Conservation (phyloP, 2,888 invertebrate species). For the Mylabris sibirica region DNA sequence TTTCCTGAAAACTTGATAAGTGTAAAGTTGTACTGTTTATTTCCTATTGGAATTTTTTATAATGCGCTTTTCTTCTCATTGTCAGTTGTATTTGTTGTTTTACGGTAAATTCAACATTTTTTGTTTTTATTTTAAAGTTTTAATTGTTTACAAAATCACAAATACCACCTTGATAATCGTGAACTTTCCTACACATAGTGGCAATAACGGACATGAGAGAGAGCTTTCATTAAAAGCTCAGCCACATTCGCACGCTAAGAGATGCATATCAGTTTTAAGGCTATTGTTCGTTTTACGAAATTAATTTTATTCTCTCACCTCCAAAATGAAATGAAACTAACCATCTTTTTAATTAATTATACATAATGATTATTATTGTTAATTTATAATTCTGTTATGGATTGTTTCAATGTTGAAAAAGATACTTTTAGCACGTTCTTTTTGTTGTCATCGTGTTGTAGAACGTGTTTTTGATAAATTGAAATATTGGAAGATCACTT, state of each 20-base stretch:
- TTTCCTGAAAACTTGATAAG: background rate
- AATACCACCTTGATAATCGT: slow-evolving; percentile 6
- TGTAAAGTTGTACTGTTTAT: background rate
- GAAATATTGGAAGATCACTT: slow-evolving; percentile 18
- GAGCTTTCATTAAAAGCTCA: slow-evolving; percentile 40
- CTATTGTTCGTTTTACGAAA: slow-evolving; percentile 39
- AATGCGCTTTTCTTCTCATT: background rate
- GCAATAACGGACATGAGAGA: slow-evolving; percentile 40
- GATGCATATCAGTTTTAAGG: slow-evolving; percentile 43
- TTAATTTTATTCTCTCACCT: slow-evolving; percentile 36
- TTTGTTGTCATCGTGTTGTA: background rate
- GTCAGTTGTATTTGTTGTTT: background rate
- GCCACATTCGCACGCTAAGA: slow-evolving; percentile 42
- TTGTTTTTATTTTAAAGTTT: background rate
- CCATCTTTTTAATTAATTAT: background rate
- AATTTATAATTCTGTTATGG: background rate
- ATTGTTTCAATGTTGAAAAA: slow-evolving; percentile 15
- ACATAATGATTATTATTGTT: background rate
- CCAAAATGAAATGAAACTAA: slow-evolving; percentile 26
- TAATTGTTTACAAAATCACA: slow-evolving; percentile 1
- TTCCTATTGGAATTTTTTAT: background rate
- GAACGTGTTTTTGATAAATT: slow-evolving; percentile 9
- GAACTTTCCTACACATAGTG: slow-evolving; percentile 42
- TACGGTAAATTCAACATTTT: slow-evolving; percentile 1
- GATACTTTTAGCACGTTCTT: background rate